Evolutionary conservation across 2,888 invertebrate species (phyloP), one percentile per base, ranked within the genome.

Genomic region (Brachyopa scutellaris): DNA sequence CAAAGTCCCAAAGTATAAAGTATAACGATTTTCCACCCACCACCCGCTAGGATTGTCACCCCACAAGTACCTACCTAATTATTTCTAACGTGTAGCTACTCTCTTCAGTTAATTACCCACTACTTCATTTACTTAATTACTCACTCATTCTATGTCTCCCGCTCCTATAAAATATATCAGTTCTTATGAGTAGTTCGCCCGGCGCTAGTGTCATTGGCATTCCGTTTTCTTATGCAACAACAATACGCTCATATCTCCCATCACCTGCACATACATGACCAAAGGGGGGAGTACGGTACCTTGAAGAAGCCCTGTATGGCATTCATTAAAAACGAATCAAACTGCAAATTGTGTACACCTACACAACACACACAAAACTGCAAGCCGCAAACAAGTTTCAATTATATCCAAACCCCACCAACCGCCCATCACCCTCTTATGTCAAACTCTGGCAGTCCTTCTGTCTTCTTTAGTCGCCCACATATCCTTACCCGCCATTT

Each of bases 321-420:
- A 69, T 76, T 76, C 76, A 76, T 76, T 76, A 76, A 76, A 76
- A 76, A 67, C 42, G 53, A 67, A 76, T 76, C 76, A 76, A 76
- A 69, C 76, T 59, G 76, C 67, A 76, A 76, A 76, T 61, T 45
- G 51, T 67, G 61, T 61, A 29, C 47, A 55, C 29, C 29, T 42
- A 21, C 47, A 55, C 29, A 33, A 40, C 26, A 13, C 29, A 59
- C n/a, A 23, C 26, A 21, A 11, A 76, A 36, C 59, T 61, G 29
- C 49, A 74, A 49, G 64, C 57, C 57, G 57, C 33, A 76, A 76
- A 76, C 76, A 76, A 76, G 59, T 67, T 76, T 76, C 76, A 76
- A 76, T 76, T 76, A 76, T 76, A 40, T 19, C 31, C 31, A 9
- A 1, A 15, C 38, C 8, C n/a, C n/a, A n/a, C n/a, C n/a, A n/a